These are phyloP conservation scores for Oreortyx pictus DNA, from an alignment of 2,797 vertebrate species.

Conservation along the genomic window DNA sequence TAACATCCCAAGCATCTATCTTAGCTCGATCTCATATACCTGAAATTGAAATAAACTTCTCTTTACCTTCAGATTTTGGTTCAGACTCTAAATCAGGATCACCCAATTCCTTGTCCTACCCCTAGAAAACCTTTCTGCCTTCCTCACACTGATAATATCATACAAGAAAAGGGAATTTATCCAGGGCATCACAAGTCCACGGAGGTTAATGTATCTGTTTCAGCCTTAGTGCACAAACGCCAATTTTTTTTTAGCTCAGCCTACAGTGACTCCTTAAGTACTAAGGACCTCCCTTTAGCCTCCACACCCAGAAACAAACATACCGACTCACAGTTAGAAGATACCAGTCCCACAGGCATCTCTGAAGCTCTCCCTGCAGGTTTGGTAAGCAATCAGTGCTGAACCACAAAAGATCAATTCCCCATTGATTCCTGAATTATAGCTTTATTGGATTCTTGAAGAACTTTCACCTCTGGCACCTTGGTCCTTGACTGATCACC, in stretches of 20 bases:
- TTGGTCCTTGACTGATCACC: not conserved
- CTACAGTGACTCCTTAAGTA: rapidly evolving
- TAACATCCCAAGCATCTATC: not conserved
- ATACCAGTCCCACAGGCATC: rapidly evolving
- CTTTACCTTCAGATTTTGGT: not conserved
- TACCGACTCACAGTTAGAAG: not conserved
- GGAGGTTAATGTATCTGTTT: not conserved
- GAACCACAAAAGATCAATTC: not conserved
- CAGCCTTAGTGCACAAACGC: rapidly evolving
- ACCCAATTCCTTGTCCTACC: not conserved
- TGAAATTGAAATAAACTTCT: not conserved
- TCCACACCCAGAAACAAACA: rapidly evolving
- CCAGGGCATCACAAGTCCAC: not conserved
- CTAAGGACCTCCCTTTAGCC: not conserved
- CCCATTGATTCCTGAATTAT: not conserved
- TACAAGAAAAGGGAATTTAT: rapidly evolving
- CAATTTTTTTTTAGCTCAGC: not conserved
- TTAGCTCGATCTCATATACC: not conserved
- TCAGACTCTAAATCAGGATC: rapidly evolving
- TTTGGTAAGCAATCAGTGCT: not conserved
- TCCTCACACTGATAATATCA: not conserved
- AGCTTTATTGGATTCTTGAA: not conserved
- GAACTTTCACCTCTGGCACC: not conserved
- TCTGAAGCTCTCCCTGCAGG: not conserved
- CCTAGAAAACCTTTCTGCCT: not conserved